Evolutionary conservation across 2,888 invertebrate species (phyloP).

Genomic region (Schizaphis graminum): DNA sequence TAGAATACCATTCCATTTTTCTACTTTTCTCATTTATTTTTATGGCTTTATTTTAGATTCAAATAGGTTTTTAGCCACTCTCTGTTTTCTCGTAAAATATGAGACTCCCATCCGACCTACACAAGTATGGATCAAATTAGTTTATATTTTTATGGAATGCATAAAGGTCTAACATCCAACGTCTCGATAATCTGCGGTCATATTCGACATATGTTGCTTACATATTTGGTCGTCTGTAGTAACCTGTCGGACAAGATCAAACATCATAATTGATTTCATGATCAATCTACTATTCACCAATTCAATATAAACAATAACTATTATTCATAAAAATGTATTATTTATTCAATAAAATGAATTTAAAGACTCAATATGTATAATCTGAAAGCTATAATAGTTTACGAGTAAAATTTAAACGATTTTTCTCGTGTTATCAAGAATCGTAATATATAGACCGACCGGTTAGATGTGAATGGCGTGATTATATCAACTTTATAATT

Average conservation of each 20-base stretch:
- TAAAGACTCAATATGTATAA: background rate
- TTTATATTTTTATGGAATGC: background rate
- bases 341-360: background rate
- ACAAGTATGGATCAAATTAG: background rate
- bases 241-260: background rate
- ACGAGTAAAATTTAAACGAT: background rate
- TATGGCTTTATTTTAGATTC: background rate
- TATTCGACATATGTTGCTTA: background rate
- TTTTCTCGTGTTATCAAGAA: background rate
- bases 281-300: background rate
- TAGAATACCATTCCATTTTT: background rate
- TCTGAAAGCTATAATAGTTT: background rate
- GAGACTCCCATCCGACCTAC: background rate
- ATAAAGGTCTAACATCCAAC: background rate
- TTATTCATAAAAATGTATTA: background rate
- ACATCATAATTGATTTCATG: background rate
- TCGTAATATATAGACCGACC: background rate
- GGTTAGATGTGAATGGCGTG: background rate
- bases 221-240: background rate
- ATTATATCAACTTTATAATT: background rate
- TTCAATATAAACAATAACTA: background rate
- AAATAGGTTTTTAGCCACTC: background rate
- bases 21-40: conserved; percentile 9
- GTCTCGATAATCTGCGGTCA: background rate
- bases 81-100: background rate